Evolutionary conservation across 2,113 vertebrate species (phyloP).

Genomic region (Myiagra hebetior): DNA sequence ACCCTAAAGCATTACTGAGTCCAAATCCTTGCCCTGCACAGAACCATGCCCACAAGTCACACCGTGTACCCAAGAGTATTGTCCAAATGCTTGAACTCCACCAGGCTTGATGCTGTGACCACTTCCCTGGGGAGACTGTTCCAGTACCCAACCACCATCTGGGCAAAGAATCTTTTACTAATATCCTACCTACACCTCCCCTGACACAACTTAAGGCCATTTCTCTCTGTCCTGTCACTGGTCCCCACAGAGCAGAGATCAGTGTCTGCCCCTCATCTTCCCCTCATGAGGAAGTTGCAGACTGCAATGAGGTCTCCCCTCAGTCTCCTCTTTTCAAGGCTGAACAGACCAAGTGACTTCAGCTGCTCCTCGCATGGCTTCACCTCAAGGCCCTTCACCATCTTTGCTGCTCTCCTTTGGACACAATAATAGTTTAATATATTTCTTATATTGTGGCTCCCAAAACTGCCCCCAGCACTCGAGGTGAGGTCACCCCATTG

Average conservation of each 20-base stretch:
- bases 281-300: background rate
- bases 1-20: background rate
- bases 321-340: background rate
- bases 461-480: rapidly evolving
- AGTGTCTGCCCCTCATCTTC: background rate
- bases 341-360: background rate
- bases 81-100: background rate
- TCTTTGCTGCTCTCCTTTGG: background rate
- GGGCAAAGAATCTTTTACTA: background rate
- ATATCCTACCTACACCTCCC: background rate
- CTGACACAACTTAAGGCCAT: background rate
- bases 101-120: background rate
- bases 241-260: background rate
- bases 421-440: too few relatives aligned
- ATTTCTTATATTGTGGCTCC: background rate
- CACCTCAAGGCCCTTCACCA: background rate
- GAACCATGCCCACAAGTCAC: background rate
- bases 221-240: background rate
- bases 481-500: rapidly evolving
- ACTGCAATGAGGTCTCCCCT: background rate
- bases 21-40: background rate
- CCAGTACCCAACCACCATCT: background rate
- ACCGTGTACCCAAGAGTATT: background rate
- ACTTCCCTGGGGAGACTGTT: background rate
- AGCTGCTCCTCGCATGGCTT: background rate